Base-by-base conservation (phyloP, 2,888 invertebrate genomes). In the Meghimatium bilineatum region DNA sequence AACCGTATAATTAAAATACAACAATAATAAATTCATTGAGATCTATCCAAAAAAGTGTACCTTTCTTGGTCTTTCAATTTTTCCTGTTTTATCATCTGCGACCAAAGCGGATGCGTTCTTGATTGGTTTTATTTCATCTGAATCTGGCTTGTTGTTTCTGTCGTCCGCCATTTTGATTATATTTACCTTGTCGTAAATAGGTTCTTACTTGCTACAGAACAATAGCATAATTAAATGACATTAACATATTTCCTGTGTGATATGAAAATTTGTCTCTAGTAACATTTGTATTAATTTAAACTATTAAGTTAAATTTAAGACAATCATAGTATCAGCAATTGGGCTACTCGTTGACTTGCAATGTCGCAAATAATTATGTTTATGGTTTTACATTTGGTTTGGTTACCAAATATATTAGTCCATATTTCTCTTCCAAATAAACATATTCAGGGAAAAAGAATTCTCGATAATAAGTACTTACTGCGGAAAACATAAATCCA, bases 151-250 rank as follows among this genome's bases (percentile, higher is more conserved):
- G 75, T 17, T 20, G 44, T 17, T 60, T 44, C 82, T 74, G 20
- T 82, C 82, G 52, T 82, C 82, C 69, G 82, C 82, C 82, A 82
- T 82, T 60, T 82, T 82, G 82, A 82, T 82, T 81, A 72, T 38
- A 72, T 79, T 79, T 79, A 20, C 67, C 67, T 44, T 44, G 44
- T 12, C 44, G 44, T 44, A 44, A 44, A 44, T 44, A 44, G 12
- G 44, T 44, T 44, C 44, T 5, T 44, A 44, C 6, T 44, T 44
- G 12, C 44, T 44, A 12, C 5, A 8, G 5, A 12, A 8, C 44
- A 44, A 44, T 44, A 44, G 12, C 44, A 44, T 8, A 44, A 5
- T 8, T 12, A 44, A 44, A 44, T 44, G 6, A 44, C 6, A 44
- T 12, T 44, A 12, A 44, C 5, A 44, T 12, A 8, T 44, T 44